A percentile compares a stretch with the other conserved stretches of the same genome.
phyloP scores from a whole-genome alignment of 2,113 vertebrate species.

The Scomber scombrus region DNA sequence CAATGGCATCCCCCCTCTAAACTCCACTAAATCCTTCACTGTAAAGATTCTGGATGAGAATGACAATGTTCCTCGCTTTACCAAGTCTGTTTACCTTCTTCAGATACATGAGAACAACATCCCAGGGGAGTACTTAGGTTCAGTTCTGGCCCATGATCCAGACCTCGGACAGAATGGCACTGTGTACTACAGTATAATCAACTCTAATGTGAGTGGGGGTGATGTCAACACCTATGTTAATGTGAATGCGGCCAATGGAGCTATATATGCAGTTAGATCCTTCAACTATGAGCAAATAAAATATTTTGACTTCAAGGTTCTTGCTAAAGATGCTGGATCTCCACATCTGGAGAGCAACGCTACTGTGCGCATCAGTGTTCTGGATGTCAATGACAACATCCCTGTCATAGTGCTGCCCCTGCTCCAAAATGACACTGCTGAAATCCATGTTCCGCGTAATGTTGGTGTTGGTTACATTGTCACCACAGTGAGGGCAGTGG shows the following conservation, averaged over 20 bases:
- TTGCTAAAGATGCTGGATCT: constrained; percentile 95
- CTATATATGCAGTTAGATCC: constrained; percentile 96
- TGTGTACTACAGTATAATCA: constrained; percentile 95
- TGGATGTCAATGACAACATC: constrained; percentile 98
- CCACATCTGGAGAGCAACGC: constrained; percentile 97
- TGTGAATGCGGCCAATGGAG: constrained; percentile 97
- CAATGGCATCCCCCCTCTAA: constrained; percentile 93
- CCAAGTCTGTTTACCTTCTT: constrained; percentile 94
- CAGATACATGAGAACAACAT: constrained; percentile 99
- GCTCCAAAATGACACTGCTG: constrained; percentile 95
- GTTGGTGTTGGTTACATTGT: constrained; percentile 96
- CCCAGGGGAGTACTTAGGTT: constrained; percentile 96
- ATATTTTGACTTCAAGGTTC: constrained; percentile 96
- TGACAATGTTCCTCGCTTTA: constrained; percentile 96
- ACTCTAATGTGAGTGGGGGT: constrained; percentile 95
- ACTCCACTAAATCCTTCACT: constrained; percentile 96
- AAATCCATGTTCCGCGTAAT: constrained; percentile 96
- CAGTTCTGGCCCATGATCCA: constrained; percentile 95
- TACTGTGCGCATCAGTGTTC: constrained; percentile 92
- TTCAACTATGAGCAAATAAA: constrained; percentile 99
- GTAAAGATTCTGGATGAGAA: constrained; percentile 98
- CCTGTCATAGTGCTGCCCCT: constrained; percentile 95
- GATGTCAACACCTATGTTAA: constrained; percentile 98
- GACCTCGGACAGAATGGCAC: constrained; percentile 97
- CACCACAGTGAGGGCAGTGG: constrained; percentile 93